These are phyloP conservation scores for Drosophila imparisetae DNA, from an alignment of 2,888 invertebrate genomes.

Conservation along the genomic window DNA sequence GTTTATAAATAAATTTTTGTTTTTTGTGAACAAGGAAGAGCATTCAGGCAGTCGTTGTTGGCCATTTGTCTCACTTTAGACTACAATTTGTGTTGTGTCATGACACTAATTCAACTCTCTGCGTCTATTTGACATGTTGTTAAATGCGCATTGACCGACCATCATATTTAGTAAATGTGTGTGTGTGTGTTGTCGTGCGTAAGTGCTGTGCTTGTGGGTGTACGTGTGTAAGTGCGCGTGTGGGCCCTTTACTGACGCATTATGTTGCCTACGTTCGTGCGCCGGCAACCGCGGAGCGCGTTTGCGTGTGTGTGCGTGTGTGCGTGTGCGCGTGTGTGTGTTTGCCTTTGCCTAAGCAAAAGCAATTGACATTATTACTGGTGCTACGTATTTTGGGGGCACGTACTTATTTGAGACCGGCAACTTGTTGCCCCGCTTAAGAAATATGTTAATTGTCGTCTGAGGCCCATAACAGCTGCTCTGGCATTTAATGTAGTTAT, in stretches of 20 bases:
- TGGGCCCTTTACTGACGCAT: conserved; percentile 58
- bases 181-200: not conserved
- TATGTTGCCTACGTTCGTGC: conserved; percentile 61
- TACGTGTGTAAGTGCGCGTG: conserved; percentile 8
- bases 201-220: not conserved
- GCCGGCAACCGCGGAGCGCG: conserved; percentile 40
- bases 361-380: conserved; percentile 58
- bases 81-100: conserved; percentile 26
- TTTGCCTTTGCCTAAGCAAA: conserved; percentile 36
- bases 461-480: conserved; percentile 46
- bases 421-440: conserved; percentile 66
- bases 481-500: conserved; percentile 57
- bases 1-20: not conserved
- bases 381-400: conserved; percentile 21
- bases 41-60: conserved; percentile 4
- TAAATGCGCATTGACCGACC: conserved; percentile 66
- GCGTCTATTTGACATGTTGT: conserved; percentile 58
- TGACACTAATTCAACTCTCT: conserved; percentile 31
- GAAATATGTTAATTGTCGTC: conserved; percentile 73
- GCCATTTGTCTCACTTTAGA: not conserved
- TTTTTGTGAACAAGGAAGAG: conserved; percentile 1
- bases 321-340: conserved; percentile 20
- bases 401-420: conserved; percentile 49
- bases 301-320: not conserved
- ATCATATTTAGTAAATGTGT: not conserved